Percentiles rank a stretch among this genome's conserved stretches.
phyloP scores from a whole-genome alignment of 2,797 vertebrate genomes.

The Scyliorhinus canicula region DNA sequence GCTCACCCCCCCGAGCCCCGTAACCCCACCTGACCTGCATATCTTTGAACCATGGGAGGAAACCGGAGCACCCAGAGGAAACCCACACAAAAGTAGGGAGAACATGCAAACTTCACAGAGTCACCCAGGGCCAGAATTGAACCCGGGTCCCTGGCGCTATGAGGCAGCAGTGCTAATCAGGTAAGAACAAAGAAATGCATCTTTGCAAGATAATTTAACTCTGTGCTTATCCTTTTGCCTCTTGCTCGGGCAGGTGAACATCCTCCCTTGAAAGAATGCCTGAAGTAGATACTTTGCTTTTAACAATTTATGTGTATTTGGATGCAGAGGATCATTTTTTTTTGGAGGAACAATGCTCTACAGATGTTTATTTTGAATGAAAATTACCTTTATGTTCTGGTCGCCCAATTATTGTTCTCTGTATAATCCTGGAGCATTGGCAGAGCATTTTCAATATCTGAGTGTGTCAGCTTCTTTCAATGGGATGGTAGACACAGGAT shows the following conservation, averaged over 20 bases:
- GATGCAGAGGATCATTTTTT: background rate
- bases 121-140: no score
- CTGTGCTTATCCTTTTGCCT: background rate
- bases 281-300: background rate
- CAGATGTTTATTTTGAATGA: background rate
- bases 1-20: no score
- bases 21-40: no score
- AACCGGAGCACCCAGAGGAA: no score
- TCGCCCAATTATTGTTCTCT: background rate
- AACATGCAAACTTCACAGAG: no score
- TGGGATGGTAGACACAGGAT: constrained; percentile 49
- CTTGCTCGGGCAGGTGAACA: background rate
- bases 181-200: background rate
- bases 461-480: background rate
- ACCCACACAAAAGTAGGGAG: no score
- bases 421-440: background rate
- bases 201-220: background rate
- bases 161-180: no score
- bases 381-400: background rate
- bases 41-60: no score
- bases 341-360: background rate
- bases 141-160: no score
- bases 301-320: background rate
- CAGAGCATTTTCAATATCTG: background rate
- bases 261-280: background rate